Evolutionary conservation across 1,140 invertebrate genomes (phyloP).

Genomic region (Linepithema humile): DNA sequence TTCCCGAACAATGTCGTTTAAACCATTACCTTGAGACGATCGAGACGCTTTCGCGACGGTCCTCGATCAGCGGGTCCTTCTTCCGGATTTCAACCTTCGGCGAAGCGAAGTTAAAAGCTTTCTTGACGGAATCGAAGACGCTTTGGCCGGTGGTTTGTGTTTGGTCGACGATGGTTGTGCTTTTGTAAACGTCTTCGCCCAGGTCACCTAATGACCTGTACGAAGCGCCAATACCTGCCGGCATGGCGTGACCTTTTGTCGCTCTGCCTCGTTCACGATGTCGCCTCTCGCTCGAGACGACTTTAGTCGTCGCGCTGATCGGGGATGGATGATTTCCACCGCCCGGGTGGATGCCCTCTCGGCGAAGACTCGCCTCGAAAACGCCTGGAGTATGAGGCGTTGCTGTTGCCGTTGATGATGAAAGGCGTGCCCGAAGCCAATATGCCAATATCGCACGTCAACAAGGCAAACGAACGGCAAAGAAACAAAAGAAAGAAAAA

Average conservation of each 20-base stretch:
- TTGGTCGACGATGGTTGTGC: conserved; percentile 86
- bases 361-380: conserved; percentile 21
- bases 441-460: conserved; percentile 80
- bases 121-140: conserved; percentile 87
- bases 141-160: conserved; percentile 83
- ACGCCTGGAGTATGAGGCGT: conserved; percentile 42
- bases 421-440: conserved; percentile 76
- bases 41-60: conserved; percentile 82
- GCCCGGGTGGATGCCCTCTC: conserved; percentile 50
- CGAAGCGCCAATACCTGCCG: conserved; percentile 86
- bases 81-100: conserved; percentile 83
- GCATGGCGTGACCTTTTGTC: conserved; percentile 81
- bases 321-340: conserved; percentile 58
- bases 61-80: conserved; percentile 85
- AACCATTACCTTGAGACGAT: conserved; percentile 85
- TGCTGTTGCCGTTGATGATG: conserved; percentile 51
- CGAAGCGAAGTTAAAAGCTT: conserved; percentile 86
- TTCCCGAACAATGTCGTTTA: conserved; percentile 58
- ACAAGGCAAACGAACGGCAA: conserved; percentile 80
- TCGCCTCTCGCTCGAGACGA: conserved; percentile 37
- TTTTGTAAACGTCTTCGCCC: conserved; percentile 87
- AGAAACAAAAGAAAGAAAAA: conserved; percentile 74
- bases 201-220: conserved; percentile 87
- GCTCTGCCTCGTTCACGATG: conserved; percentile 65
- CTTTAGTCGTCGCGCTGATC: conserved; percentile 36